phyloP scores from a whole-genome alignment of 2,888 invertebrate genomes.

The Drosophila stalkeri region DNA sequence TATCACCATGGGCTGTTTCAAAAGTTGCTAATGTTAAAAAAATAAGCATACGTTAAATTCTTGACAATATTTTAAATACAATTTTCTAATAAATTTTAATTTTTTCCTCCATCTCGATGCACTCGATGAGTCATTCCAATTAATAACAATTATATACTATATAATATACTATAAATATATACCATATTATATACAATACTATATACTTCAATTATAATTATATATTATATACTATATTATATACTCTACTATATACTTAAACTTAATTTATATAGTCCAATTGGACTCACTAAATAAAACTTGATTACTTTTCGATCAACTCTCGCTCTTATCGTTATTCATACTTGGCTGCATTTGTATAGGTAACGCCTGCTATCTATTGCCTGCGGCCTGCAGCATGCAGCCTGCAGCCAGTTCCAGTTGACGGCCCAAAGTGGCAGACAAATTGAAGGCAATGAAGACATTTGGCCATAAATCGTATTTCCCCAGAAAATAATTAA shows the following conservation, averaged over 20 bases:
- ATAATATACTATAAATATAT: too few relatives aligned
- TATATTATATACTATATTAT: too few relatives aligned
- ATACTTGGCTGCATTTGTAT: conserved; percentile 5
- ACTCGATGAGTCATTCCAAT: too few relatives aligned
- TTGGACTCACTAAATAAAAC: neutral
- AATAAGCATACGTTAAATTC: neutral
- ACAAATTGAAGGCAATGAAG: conserved; percentile 5
- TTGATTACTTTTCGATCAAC: neutral
- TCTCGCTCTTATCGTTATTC: conserved; percentile 9
- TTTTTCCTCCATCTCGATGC: too few relatives aligned
- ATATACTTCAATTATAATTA: too few relatives aligned
- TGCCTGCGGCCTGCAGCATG: conserved; percentile 4
- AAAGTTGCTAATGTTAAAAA: too few relatives aligned
- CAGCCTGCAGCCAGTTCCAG: conserved; percentile 14
- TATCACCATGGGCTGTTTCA: too few relatives aligned
- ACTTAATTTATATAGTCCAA: neutral
- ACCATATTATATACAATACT: too few relatives aligned
- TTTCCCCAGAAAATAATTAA: conserved; percentile 1
- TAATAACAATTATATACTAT: too few relatives aligned
- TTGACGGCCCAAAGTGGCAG: conserved; percentile 5
- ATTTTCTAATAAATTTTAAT: too few relatives aligned
- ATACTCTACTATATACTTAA: too few relatives aligned
- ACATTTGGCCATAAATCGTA: neutral
- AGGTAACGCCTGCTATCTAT: conserved; percentile 1
- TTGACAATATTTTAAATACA: neutral